phyloP scores from a whole-genome alignment of 2,888 invertebrate species.

The Drosophila neutralis region DNA sequence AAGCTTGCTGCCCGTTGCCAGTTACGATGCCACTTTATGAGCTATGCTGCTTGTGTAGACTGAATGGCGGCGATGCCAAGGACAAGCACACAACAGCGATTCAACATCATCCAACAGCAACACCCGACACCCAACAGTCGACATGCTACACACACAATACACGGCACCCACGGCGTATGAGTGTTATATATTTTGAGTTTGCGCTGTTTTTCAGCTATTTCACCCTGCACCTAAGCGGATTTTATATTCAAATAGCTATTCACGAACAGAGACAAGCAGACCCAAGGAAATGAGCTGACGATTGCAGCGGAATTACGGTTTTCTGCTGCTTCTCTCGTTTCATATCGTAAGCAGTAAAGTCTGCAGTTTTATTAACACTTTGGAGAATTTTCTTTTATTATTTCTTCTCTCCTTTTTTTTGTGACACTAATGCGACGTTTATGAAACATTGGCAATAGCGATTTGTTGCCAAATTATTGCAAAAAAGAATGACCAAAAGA shows the following conservation, averaged over 20 bases:
- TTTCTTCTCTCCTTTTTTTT: slow-evolving; percentile 31
- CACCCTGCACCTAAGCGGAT: slow-evolving; percentile 67
- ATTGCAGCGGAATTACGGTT: slow-evolving; percentile 64
- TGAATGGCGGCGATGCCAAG: slow-evolving; percentile 53
- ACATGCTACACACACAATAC: slow-evolving; percentile 2
- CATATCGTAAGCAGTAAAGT: slow-evolving; percentile 60
- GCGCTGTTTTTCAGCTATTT: slow-evolving; percentile 33
- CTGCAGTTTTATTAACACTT: slow-evolving; percentile 72
- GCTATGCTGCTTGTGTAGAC: slow-evolving; percentile 48
- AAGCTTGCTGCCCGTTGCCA: slow-evolving; percentile 49
- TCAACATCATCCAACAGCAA: slow-evolving; percentile 6
- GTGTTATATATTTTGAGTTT: slow-evolving; percentile 26
- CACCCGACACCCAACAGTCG: not conserved
- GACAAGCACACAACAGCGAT: slow-evolving; percentile 37
- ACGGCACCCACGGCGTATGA: slow-evolving; percentile 32
- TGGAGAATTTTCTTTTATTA: slow-evolving; percentile 29
- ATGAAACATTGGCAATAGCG: slow-evolving; percentile 65
- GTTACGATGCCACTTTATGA: slow-evolving; percentile 72
- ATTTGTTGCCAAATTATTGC: slow-evolving; percentile 43
- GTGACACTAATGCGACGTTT: slow-evolving; percentile 78
- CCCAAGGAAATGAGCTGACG: slow-evolving; percentile 57
- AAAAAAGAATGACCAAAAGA: slow-evolving; percentile 2
- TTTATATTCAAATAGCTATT: slow-evolving; percentile 66
- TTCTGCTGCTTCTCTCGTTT: slow-evolving; percentile 32
- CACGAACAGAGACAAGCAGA: slow-evolving; percentile 17